Evolutionary conservation across 2,888 invertebrate genomes (phyloP).

Genomic region (Harpagoxenus sublaevis): DNA sequence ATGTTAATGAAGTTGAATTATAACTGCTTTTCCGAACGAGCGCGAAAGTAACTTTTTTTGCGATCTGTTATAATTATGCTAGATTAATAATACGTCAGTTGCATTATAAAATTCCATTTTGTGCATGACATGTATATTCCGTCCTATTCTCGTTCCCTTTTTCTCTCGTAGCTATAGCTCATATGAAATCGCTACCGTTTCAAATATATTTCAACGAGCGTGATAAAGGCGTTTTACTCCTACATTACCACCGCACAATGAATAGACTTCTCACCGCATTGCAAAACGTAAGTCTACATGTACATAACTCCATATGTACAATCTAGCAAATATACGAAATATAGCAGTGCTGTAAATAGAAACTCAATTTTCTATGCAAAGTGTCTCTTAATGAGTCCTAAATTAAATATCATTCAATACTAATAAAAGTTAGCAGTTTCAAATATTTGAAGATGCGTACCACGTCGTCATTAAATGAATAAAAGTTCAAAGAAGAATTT

Average conservation of each 20-base stretch:
- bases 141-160: neutral
- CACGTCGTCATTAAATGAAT: neutral
- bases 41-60: slow-evolving; percentile 17
- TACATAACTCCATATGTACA: neutral
- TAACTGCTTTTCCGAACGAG: neutral
- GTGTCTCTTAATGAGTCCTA: neutral
- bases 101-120: slow-evolving; percentile 2
- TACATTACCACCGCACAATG: neutral
- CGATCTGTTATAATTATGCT: neutral
- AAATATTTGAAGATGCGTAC: neutral
- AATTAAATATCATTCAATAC: neutral
- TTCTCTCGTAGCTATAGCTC: neutral
- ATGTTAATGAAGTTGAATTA: slow-evolving; percentile 14
- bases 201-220: neutral
- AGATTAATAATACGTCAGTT: neutral
- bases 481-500: neutral
- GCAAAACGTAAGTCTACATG: neutral
- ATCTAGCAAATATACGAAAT: neutral
- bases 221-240: neutral
- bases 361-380: neutral
- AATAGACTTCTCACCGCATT: neutral
- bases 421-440: neutral
- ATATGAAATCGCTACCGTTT: neutral
- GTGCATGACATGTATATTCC: neutral
- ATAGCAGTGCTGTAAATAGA: neutral